Evolutionary conservation across 2,888 invertebrate species (phyloP).

Genomic region (Rhimphoctona megacephalus): DNA sequence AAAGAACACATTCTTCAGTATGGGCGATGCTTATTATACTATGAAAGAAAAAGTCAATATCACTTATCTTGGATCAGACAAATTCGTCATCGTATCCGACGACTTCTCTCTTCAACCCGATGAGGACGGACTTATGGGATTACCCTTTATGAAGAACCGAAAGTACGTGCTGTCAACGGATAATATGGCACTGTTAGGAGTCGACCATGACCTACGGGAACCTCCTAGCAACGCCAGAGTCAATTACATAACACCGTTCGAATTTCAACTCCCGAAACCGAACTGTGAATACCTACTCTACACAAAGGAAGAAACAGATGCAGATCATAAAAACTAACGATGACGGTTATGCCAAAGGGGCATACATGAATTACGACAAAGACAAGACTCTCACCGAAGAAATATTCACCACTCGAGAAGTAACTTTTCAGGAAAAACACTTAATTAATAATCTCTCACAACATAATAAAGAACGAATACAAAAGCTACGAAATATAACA

Average conservation of each 20-base stretch:
- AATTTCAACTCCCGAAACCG: slow-evolving; percentile 35
- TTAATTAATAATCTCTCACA: neutral
- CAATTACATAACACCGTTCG: slow-evolving; percentile 22
- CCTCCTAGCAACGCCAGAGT: neutral
- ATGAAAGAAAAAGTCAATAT: slow-evolving; percentile 14
- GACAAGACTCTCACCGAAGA: slow-evolving; percentile 13
- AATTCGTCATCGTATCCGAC: slow-evolving; percentile 22
- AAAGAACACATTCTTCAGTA: slow-evolving; percentile 1
- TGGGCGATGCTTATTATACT: slow-evolving; percentile 20
- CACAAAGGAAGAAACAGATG: neutral
- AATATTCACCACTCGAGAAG: slow-evolving; percentile 29
- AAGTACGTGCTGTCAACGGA: slow-evolving; percentile 5
- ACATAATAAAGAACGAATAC: neutral
- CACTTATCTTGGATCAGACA: slow-evolving; percentile 28
- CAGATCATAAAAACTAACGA: slow-evolving; percentile 22
- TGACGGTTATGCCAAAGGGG: slow-evolving; percentile 22
- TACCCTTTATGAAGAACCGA: slow-evolving; percentile 32
- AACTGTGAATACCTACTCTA: slow-evolving; percentile 9
- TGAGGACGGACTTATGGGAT: slow-evolving; percentile 17
- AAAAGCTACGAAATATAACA: slow-evolving; percentile 15
- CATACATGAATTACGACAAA: slow-evolving; percentile 2
- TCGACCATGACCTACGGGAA: slow-evolving; percentile 27
- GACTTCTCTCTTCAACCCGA: slow-evolving; percentile 22
- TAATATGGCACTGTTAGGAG: slow-evolving; percentile 3
- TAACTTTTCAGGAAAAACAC: slow-evolving; percentile 12